A percentile compares a stretch with the other conserved stretches of the same genome.
phyloP scores from a whole-genome alignment of 2,888 invertebrate species.

The Acronicta aceris region DNA sequence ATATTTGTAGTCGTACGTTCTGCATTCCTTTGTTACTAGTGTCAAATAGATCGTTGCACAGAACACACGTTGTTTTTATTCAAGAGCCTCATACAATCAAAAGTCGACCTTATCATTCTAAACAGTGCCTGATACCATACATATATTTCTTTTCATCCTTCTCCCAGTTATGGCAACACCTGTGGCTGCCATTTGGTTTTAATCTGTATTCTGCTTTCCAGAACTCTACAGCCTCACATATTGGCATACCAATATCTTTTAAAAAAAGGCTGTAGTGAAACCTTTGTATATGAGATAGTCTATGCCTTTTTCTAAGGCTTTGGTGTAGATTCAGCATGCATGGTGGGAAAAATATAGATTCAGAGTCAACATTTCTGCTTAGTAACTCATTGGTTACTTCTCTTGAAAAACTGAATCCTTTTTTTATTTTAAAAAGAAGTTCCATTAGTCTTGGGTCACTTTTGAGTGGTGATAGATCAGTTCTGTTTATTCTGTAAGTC shows the following conservation, averaged over 20 bases:
- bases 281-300: constrained; percentile 90
- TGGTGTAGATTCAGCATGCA: constrained; percentile 91
- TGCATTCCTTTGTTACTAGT: too few species aligned
- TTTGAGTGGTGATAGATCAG: constrained; percentile 65
- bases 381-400: constrained; percentile 55
- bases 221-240: constrained; percentile 90
- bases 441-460: constrained; percentile 78
- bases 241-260: constrained; percentile 92
- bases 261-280: constrained; percentile 92
- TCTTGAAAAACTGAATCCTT: constrained; percentile 56
- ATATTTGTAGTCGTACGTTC: too few species aligned
- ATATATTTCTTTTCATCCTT: constrained; percentile 90
- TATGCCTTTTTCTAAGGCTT: constrained; percentile 87
- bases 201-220: constrained; percentile 91
- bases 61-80: too few species aligned
- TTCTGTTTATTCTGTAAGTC: constrained; percentile 67
- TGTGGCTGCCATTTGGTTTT: constrained; percentile 77
- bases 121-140: constrained; percentile 92
- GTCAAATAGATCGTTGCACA: too few species aligned
- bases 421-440: constrained; percentile 68
- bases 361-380: constrained; percentile 79
- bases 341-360: constrained; percentile 87
- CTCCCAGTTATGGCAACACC: constrained; percentile 91
- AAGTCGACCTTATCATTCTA: too few species aligned
- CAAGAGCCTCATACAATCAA: too few species aligned